Evolutionary conservation across 92 coral and sea anemone genomes (phyloP).

Genomic region (Phenganax subtilis): DNA sequence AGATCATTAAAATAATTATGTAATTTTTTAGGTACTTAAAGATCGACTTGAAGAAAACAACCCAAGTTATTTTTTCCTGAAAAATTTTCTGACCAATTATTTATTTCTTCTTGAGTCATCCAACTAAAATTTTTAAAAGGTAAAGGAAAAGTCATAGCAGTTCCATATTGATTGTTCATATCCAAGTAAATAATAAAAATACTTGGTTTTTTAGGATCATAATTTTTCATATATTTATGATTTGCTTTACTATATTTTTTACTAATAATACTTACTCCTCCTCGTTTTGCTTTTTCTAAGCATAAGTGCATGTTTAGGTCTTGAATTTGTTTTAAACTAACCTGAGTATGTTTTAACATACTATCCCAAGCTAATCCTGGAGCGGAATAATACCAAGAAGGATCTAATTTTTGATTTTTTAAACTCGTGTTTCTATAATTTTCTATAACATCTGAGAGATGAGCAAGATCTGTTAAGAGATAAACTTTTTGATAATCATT

Average conservation of each 20-base stretch:
- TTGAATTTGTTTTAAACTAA: not conserved
- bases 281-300: not conserved
- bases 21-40: slow-evolving; percentile 3
- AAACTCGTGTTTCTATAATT: not conserved
- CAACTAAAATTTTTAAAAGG: not conserved
- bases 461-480: too few relatives aligned
- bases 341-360: not conserved
- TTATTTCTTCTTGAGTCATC: not conserved
- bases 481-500: not conserved
- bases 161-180: slow-evolving; percentile 19
- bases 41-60: slow-evolving; percentile 16
- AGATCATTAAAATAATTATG: not conserved
- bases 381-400: slow-evolving; percentile 33
- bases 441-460: too few relatives aligned
- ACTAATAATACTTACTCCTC: not conserved
- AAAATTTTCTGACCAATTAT: not conserved
- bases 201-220: not conserved
- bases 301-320: not conserved
- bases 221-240: slow-evolving; percentile 18
- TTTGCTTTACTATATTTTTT: not conserved
- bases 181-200: not conserved
- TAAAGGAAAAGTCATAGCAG: not conserved
- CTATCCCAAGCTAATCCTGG: slow-evolving; percentile 37
- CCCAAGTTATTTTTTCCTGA: not conserved
- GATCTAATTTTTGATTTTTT: slow-evolving; percentile 15